phyloP scores from a whole-genome alignment of 2,888 invertebrate genomes.

The Hirtodrosophila cameraria region DNA sequence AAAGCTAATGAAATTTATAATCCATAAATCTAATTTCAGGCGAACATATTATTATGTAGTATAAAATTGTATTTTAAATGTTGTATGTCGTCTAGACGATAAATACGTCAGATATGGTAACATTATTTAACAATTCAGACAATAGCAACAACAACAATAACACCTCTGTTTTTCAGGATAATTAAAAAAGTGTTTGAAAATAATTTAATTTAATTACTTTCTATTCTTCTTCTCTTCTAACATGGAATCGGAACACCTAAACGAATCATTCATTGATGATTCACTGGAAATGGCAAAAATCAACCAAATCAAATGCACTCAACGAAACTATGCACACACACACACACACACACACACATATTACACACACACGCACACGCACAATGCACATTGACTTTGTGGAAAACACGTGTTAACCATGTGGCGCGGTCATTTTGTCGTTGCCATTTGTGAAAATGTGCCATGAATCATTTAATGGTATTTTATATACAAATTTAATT shows the following conservation, averaged over 20 bases:
- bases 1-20: too few species aligned
- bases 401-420: constrained; percentile 72
- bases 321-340: constrained; percentile 13
- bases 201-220: constrained; percentile 31
- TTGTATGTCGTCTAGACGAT: too few species aligned
- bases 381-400: constrained; percentile 41
- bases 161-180: constrained; percentile 1
- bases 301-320: constrained; percentile 48
- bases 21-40: too few species aligned
- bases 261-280: constrained; percentile 39
- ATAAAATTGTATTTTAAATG: too few species aligned
- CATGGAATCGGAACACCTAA: constrained; percentile 39
- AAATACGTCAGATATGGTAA: too few species aligned
- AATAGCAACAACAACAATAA: constrained; percentile 12
- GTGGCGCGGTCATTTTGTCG: constrained; percentile 64
- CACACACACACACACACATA: constrained; percentile 6
- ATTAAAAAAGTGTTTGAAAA: constrained; percentile 2
- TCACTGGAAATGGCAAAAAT: constrained; percentile 39
- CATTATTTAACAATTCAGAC: not conserved
- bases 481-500: constrained; percentile 71
- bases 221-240: not conserved
- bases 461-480: constrained; percentile 70
- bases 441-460: constrained; percentile 64
- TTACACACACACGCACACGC: not conserved
- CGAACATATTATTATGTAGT: too few species aligned